Evolutionary conservation across 1,140 invertebrate genomes (phyloP), one percentile per base, ranked within the genome.

Genomic region (fruit fly (Drosophila melanogaster)): DNA sequence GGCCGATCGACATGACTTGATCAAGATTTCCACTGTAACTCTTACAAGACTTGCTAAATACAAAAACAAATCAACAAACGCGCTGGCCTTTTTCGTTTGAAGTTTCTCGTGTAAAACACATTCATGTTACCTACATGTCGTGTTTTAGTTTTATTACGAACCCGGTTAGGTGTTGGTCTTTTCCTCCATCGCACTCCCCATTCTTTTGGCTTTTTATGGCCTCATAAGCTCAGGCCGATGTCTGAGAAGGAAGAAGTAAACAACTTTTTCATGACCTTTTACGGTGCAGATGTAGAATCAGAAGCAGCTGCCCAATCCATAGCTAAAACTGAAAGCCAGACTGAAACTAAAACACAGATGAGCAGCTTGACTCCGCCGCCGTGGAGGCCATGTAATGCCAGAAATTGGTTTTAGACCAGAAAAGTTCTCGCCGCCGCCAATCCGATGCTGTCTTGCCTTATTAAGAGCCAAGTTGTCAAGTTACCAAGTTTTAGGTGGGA

Each of bases 241-340:
- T 11, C 49, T 47, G 41, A 19, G 22, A 37, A 40, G 15, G 40
- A 49, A 35, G 77, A 56, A 76, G 61, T 64, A 47, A 79, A 62
- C 67, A 73, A 64, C 72, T 61, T 66, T 85, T 77, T 77, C 61
- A 62, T 59, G 67, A 79, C 76, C 81, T 80, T 85, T 73, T 80
- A 72, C 75, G 80, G 80, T 67, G 66, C 47, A 43, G 17, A 41
- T 11, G 7, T 2, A 30, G 30, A 72, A 73, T 53, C 51, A 60
- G 37, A 64, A 61, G 57, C 53, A 58, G 50, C 59, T 22, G 53
- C 37, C 38, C 55, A 64, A 53, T 56, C 61, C 51, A n/a, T 55
- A 53, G 51, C 61, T 54, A 37, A 59, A 73, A 53, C 41, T 19
- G 26, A 59, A 73, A 53, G 37, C 19, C 44, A 2, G 6, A 22